Base-by-base conservation (phyloP, 35 echinoderm and acorn worm genomes). In the Ptychodera flava region DNA sequence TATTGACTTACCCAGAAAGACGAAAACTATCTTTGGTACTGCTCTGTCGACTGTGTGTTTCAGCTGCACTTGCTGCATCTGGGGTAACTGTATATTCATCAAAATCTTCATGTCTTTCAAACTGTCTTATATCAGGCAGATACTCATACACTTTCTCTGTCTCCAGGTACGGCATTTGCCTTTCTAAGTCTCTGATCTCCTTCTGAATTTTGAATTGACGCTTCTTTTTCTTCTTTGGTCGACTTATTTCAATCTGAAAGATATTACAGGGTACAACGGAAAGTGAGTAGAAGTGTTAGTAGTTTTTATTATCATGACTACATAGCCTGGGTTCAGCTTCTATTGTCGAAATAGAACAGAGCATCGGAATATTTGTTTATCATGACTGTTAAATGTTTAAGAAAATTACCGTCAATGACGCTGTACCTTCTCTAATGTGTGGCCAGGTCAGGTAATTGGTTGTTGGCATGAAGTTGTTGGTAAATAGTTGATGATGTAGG, bases 161-260 rank as follows among this genome's bases (percentile, higher is more conserved):
- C 35, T 94, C 90, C 32, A 97, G 78, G 35, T 76, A 33, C 15
- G 96, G 90, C 89, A 99, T 93, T 85, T 94, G 93, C 15, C 87
- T 85, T 31, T 94, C 91, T 89, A 97, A 83, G 31, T 97, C 95
- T 83, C 88, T 86, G 10, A 97, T 87, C 77, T 99, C 93, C 31
- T 85, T 84, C 10, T 99, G 90, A 29, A 92, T 81, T 0, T 86
- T 94, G 32, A 89, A 87, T 16, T 81, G 85, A 80, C 89, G 85
- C 35, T 88, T 77, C 80, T 94, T 88, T 36, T 87, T 90, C 1
- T 88, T 83, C 37, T 94, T 94, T 1, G 95, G 95, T 33, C 95
- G 90, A 36, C 95, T 98, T 35, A 87, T 92, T 81, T 94, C 92
- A 94, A 98, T 98, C 95, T 98, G 78, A 52, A 36, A 33, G 38